Evolutionary conservation across 2,113 vertebrate genomes (phyloP).

Genomic region (Petroica traversi): DNA sequence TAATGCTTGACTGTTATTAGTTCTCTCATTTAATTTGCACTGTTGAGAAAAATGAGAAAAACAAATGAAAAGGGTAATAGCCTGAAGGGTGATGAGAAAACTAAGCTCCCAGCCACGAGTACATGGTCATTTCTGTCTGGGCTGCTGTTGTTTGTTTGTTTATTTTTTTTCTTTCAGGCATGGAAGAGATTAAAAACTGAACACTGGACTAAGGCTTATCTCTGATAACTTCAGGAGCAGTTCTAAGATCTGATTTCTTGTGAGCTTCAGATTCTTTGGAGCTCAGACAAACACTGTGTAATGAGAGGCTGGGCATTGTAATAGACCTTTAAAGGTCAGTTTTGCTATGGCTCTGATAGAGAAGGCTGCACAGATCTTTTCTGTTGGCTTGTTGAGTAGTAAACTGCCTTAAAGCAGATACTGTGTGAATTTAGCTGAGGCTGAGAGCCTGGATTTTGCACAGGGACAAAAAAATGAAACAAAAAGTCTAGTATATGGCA

Average conservation of each 20-base stretch:
- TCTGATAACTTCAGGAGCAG: background rate
- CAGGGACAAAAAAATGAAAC: background rate
- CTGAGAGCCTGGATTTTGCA: background rate
- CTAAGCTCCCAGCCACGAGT: rapidly evolving
- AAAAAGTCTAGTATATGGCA: background rate
- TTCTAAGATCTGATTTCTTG: background rate
- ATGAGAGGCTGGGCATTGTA: background rate
- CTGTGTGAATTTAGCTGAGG: background rate
- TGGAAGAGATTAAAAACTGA: background rate
- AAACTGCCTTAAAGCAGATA: background rate
- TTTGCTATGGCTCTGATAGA: background rate
- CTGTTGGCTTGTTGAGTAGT: background rate
- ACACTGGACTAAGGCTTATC: background rate
- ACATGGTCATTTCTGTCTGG: background rate
- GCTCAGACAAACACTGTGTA: background rate
- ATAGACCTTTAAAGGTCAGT: background rate
- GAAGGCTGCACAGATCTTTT: background rate
- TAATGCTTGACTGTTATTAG: background rate
- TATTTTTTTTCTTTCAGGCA: background rate
- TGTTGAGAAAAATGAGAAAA: background rate
- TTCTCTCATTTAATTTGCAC: background rate
- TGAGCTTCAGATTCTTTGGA: background rate
- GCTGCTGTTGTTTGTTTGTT: background rate
- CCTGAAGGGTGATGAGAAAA: background rate
- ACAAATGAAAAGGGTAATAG: background rate